These are phyloP conservation scores for Pterocles gutturalis DNA, from an alignment of 2,113 vertebrate species.

Conservation along the genomic window DNA sequence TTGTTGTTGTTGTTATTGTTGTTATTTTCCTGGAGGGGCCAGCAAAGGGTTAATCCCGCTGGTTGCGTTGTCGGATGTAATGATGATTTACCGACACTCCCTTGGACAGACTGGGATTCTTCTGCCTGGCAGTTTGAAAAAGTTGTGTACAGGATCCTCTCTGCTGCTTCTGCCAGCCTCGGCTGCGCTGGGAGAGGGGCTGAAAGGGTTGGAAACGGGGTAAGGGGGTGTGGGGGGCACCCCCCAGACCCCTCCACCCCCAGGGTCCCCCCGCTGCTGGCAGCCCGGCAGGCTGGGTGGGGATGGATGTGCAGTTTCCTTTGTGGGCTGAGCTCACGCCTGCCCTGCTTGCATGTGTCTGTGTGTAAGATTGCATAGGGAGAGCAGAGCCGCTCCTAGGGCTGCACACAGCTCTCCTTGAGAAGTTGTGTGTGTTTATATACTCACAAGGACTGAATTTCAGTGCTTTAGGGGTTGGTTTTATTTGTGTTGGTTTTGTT, in stretches of 20 bases:
- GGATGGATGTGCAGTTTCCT: not conserved
- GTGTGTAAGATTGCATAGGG: not conserved
- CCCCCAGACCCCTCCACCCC: not conserved
- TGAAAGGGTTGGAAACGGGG: not conserved
- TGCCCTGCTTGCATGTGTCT: not conserved
- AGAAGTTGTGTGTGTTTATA: not conserved
- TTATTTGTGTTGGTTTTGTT: not conserved
- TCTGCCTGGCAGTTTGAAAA: conserved; percentile 58
- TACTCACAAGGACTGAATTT: not conserved
- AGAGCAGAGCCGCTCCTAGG: not conserved
- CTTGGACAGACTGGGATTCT: conserved; percentile 65
- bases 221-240: not conserved
- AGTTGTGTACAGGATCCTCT: conserved; percentile 43
- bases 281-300: not conserved
- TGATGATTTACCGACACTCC: conserved; percentile 72
- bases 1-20: not conserved
- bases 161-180: not conserved
- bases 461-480: not conserved
- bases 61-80: conserved; percentile 62
- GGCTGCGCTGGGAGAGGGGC: not conserved
- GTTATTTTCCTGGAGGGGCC: not conserved
- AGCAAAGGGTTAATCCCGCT: conserved; percentile 56
- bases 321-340: not conserved
- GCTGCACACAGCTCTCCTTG: not conserved
- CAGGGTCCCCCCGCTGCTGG: not conserved